phyloP scores from a whole-genome alignment of 2,888 invertebrate genomes.

The Syrista parreyssii region DNA sequence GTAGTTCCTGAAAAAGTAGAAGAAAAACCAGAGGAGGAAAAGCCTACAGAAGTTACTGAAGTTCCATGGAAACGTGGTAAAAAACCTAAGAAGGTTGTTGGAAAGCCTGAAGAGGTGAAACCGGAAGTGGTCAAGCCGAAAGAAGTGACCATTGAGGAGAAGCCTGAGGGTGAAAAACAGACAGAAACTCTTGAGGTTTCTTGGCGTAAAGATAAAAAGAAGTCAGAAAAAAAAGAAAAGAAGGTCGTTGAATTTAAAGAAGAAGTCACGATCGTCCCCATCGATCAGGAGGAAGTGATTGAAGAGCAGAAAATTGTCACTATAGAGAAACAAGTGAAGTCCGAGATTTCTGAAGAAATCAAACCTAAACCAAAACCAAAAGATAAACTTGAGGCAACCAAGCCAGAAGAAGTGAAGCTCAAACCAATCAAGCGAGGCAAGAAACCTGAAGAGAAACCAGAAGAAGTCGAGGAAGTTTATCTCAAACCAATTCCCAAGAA shows the following conservation, averaged over 20 bases:
- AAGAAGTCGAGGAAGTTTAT: conserved; percentile 55
- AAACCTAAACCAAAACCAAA: conserved; percentile 53
- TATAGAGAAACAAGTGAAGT: conserved; percentile 10
- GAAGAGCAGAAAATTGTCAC: conserved; percentile 4
- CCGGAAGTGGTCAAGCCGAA: conserved; percentile 29
- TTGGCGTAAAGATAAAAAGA: conserved; percentile 22
- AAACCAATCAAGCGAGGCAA: conserved; percentile 38
- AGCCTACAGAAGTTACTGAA: conserved; percentile 10
- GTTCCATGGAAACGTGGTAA: conserved; percentile 27
- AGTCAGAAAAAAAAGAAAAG: conserved; percentile 31
- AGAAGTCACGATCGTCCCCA: conserved; percentile 56
- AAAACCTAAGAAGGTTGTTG: conserved; percentile 26
- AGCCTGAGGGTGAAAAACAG: conserved; percentile 44
- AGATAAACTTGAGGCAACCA: conserved; percentile 41
- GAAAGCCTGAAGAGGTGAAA: conserved; percentile 28
- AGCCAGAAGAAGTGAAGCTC: conserved; percentile 34
- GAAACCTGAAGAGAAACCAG: conserved; percentile 37
- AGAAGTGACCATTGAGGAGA: conserved; percentile 40
- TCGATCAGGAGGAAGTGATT: conserved; percentile 29
- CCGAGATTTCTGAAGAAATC: conserved; percentile 24
- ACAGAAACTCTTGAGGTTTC: conserved; percentile 18
- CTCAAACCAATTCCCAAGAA: conserved; percentile 37
- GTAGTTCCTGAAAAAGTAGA: conserved; percentile 18
- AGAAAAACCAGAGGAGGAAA: conserved; percentile 25
- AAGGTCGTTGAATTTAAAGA: conserved; percentile 57